These are phyloP conservation scores for Anoncus sp. DNA, from an alignment of 2,888 invertebrate genomes.

Conservation along the genomic window DNA sequence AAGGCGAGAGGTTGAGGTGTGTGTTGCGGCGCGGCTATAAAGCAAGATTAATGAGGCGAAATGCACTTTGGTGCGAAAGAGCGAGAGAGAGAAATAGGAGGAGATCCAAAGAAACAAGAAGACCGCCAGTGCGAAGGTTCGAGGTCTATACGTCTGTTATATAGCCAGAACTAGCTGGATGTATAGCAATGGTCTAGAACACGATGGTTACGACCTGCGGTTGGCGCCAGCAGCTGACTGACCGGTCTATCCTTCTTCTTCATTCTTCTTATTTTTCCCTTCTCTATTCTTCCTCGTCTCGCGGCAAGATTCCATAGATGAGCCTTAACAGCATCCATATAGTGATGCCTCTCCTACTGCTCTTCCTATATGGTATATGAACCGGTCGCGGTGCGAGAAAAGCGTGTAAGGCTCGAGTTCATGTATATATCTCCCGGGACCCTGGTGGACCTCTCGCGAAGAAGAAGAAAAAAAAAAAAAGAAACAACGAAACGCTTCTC, in stretches of 20 bases:
- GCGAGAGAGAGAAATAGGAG: conserved; percentile 20
- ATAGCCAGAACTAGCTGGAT: conserved; percentile 32
- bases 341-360: neutral
- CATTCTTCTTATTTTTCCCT: conserved; percentile 29
- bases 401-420: conserved; percentile 31
- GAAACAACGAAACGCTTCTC: conserved; percentile 52
- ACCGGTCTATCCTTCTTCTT: conserved; percentile 64
- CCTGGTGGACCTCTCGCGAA: conserved; percentile 31
- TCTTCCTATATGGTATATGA: conserved; percentile 24
- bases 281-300: conserved; percentile 26
- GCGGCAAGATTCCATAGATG: conserved; percentile 32
- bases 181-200: conserved; percentile 47
- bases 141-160: conserved; percentile 48
- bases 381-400: conserved; percentile 33
- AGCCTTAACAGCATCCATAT: conserved; percentile 25
- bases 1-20: conserved; percentile 71
- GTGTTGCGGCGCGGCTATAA: conserved; percentile 72
- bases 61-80: conserved; percentile 68
- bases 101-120: conserved; percentile 47
- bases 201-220: conserved; percentile 63
- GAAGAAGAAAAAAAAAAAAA: conserved; percentile 14
- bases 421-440: conserved; percentile 36
- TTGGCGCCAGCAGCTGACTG: conserved; percentile 77
- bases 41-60: conserved; percentile 78
- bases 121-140: conserved; percentile 52